Conservation (phyloP, 2,888 invertebrate genomes). For the Meandrusa payeni region DNA sequence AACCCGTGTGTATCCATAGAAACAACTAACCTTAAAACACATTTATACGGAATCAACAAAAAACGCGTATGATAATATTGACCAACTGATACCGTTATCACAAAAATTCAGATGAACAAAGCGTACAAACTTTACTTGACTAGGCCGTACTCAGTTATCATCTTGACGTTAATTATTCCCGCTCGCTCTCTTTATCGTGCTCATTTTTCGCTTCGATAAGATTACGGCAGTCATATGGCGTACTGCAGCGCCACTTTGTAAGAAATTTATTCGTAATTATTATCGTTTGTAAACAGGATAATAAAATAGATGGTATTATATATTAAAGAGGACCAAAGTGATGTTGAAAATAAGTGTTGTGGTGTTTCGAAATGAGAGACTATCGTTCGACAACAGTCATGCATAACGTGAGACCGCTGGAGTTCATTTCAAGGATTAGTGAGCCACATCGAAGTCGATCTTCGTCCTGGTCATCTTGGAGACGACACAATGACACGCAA, state of each 20-base stretch:
- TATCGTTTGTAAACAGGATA: conserved; percentile 28
- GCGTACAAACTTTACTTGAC: conserved; percentile 47
- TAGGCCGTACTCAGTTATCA: conserved; percentile 57
- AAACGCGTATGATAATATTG: conserved; percentile 28
- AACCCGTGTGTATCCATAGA: conserved; percentile 1
- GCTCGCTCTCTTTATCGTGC: conserved; percentile 65
- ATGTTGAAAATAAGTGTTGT: conserved; percentile 50
- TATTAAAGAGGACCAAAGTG: conserved; percentile 45
- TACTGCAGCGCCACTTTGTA: conserved; percentile 46
- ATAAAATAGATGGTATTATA: conserved; percentile 28
- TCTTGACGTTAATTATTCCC: conserved; percentile 62
- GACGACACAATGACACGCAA: conserved; percentile 46
- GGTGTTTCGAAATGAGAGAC: conserved; percentile 56
- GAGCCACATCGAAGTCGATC: conserved; percentile 56
- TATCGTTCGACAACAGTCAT: conserved; percentile 50
- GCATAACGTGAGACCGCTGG: conserved; percentile 55
- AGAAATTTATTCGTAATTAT: conserved; percentile 32
- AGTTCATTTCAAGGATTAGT: conserved; percentile 37
- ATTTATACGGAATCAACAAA: conserved; percentile 21
- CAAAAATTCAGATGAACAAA: conserved; percentile 38
- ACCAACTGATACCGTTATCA: conserved; percentile 45
- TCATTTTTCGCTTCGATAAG: conserved; percentile 65
- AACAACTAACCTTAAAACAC: conserved; percentile 1
- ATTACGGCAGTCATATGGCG: conserved; percentile 70
- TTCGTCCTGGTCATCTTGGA: conserved; percentile 59